Percentiles rank a stretch among this genome's conserved stretches.
Conservation (phyloP, 2,797 vertebrate genomes). For the Parambassis ranga region DNA sequence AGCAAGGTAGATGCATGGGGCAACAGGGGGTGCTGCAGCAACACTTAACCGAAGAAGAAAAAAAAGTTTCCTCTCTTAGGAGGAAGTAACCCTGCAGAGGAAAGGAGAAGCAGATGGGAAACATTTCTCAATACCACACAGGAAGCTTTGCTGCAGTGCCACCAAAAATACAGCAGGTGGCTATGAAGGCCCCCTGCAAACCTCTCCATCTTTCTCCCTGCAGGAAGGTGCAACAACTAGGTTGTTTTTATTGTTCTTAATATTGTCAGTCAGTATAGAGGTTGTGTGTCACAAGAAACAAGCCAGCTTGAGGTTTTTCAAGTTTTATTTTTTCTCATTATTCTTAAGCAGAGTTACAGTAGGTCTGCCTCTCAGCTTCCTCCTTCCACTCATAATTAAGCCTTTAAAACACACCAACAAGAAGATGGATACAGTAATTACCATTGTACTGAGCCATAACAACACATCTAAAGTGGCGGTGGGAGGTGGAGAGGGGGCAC, state of each 20-base stretch:
- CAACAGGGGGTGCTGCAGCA: too few relatives aligned
- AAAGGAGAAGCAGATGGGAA: neutral
- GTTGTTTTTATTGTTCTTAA: too few relatives aligned
- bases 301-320: conserved; percentile 50
- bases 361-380: conserved; percentile 59
- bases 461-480: conserved; percentile 70
- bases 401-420: conserved; percentile 78
- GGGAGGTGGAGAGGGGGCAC: conserved; percentile 63
- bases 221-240: too few relatives aligned
- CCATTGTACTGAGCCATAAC: conserved; percentile 69
- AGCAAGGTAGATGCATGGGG: too few relatives aligned
- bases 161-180: neutral
- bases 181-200: neutral
- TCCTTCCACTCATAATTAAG: conserved; percentile 62
- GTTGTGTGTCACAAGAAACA: too few relatives aligned
- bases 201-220: too few relatives aligned
- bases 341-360: conserved; percentile 69
- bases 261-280: too few relatives aligned
- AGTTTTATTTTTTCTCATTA: conserved; percentile 75
- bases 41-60: too few relatives aligned
- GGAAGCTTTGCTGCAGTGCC: neutral
- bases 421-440: conserved; percentile 78
- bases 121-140: neutral
- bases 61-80: too few relatives aligned
- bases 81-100: too few relatives aligned